Percentiles rank a stretch among this genome's conserved stretches.
Conservation (phyloP, 2,797 vertebrate genomes). For the Danio jaintianensis region DNA sequence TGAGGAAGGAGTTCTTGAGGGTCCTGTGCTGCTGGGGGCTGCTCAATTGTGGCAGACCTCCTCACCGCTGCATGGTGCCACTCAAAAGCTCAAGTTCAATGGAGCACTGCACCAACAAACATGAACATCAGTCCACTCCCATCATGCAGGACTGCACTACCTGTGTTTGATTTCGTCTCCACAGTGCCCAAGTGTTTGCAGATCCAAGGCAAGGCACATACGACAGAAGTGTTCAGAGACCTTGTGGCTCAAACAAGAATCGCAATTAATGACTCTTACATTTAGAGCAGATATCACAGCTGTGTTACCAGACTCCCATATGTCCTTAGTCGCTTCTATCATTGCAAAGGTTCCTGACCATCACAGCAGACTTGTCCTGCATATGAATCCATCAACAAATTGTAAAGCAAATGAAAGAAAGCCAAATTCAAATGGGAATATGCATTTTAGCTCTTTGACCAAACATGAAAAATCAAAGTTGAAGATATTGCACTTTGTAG, state of each 20-base stretch:
- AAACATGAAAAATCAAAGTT: constrained; percentile 60
- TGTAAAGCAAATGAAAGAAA: not conserved
- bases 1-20: constrained; percentile 90
- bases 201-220: constrained; percentile 7
- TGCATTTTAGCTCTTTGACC: constrained; percentile 27
- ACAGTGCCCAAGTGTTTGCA: constrained; percentile 14
- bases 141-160: constrained; percentile 89
- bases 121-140: constrained; percentile 82
- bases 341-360: constrained; percentile 19
- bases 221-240: constrained; percentile 7
- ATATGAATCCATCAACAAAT: constrained; percentile 10
- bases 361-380: constrained; percentile 13
- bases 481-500: constrained; percentile 74
- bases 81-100: constrained; percentile 90
- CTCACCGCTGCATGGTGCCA: constrained; percentile 82
- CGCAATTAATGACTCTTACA: constrained; percentile 58
- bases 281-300: constrained; percentile 56
- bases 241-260: constrained; percentile 57
- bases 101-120: constrained; percentile 85
- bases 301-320: constrained; percentile 41
- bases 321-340: not conserved
- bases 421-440: constrained; percentile 7
- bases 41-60: constrained; percentile 69
- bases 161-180: constrained; percentile 77
- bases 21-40: constrained; percentile 87